Evolutionary conservation across 2,888 invertebrate genomes (phyloP), one percentile per base, ranked within the genome.

Genomic region (Macrophya alboannulata): DNA sequence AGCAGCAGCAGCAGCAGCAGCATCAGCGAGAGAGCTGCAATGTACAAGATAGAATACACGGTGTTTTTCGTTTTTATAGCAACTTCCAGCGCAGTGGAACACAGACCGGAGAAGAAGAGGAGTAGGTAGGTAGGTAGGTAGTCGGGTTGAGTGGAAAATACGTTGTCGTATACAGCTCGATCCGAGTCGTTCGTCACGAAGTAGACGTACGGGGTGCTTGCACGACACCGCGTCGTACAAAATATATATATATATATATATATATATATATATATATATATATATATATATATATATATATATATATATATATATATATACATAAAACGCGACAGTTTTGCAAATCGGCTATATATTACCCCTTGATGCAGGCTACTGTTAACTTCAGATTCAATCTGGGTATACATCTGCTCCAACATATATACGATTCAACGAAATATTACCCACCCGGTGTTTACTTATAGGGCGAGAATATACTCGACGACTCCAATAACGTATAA

Each of bases 31-130:
- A 21, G 25, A 68, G 68, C 68, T 68, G 68, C 37, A 31, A 68
- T 68, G 25, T 79, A 79, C 79, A 79, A 79, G 79, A 55, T 62
- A 55, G 79, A 51, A 79, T 79, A 79, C 79, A 79, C 79, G 48
- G 55, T 79, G 79, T 79, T 79, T 3, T 37, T 55, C 25, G 79
- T 79, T 79, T 79, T 79, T 79, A 59, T 55, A 55, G n/a, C 3
- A 31, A 31, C n/a, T 76, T 25, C 15, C 12, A 48, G 9, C 37
- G 25, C 15, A 59, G 25, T 48, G 37, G 17, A 48, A 55, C 4
- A 25, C n/a, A 76, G n/a, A 76, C 48, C 21, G 25, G 15, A 25
- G 62, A 25, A 31, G 31, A 31, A 31, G 31, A 31, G 31, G 31
- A 31, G 31, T 31, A 31, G 31, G 31, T 31, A 31, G 3, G 1